Percentiles rank a stretch among this genome's conserved stretches.
These are phyloP conservation scores for Megastigmus dorsalis DNA, from an alignment of 2,888 invertebrate genomes.

Conservation along the genomic window DNA sequence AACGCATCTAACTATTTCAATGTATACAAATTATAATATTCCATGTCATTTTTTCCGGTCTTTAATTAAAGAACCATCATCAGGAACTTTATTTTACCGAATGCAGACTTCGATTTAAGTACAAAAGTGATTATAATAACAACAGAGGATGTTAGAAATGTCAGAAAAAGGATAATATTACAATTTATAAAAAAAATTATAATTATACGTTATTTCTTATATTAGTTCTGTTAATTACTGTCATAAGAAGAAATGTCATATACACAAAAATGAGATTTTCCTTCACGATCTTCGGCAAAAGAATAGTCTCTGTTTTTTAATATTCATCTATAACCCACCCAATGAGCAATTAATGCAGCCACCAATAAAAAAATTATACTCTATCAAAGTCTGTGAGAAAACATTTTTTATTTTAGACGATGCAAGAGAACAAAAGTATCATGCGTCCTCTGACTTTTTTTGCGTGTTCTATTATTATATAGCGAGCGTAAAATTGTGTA, in stretches of 20 bases:
- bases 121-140: too few relatives aligned
- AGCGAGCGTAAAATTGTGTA: slow-evolving; percentile 19
- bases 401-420: not conserved
- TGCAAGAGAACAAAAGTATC: slow-evolving; percentile 24
- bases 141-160: too few relatives aligned
- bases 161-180: too few relatives aligned
- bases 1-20: too few relatives aligned
- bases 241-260: not conserved
- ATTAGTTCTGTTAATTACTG: slow-evolving; percentile 27
- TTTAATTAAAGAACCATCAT: too few relatives aligned
- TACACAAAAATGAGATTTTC: not conserved
- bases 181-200: not conserved
- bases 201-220: slow-evolving; percentile 25
- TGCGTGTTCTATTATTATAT: not conserved
- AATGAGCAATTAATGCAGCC: slow-evolving; percentile 33
- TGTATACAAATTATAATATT: too few relatives aligned
- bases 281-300: slow-evolving; percentile 3
- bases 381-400: not conserved
- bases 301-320: slow-evolving; percentile 15
- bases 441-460: not conserved
- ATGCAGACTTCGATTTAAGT: slow-evolving; percentile 13
- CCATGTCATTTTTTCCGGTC: too few relatives aligned
- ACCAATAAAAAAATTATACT: slow-evolving; percentile 25
- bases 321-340: not conserved
- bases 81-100: not conserved